Evolutionary conservation across 2,113 vertebrate genomes (phyloP).

Genomic region (Tupaia chinensis): DNA sequence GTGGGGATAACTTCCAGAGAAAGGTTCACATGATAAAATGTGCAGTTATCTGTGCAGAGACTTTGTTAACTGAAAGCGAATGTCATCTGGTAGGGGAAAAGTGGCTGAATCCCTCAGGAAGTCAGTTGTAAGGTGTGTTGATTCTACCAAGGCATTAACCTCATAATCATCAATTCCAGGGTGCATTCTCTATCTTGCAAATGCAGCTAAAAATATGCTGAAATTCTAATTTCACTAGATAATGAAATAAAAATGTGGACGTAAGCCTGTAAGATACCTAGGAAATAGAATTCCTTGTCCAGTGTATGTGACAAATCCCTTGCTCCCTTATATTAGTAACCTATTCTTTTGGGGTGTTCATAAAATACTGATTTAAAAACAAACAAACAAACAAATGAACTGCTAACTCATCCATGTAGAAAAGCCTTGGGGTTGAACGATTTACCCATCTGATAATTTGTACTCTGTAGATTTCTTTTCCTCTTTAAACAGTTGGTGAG

Average conservation of each 20-base stretch:
- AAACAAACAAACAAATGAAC: not conserved
- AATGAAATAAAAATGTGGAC: constrained; percentile 65
- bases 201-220: constrained; percentile 61
- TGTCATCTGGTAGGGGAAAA: not conserved
- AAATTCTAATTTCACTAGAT: constrained; percentile 54
- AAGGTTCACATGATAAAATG: constrained; percentile 6
- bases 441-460: constrained; percentile 41
- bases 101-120: constrained; percentile 34
- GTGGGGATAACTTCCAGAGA: constrained; percentile 28
- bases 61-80: constrained; percentile 67
- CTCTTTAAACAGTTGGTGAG: constrained; percentile 12
- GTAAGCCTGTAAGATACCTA: constrained; percentile 27
- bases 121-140: constrained; percentile 63
- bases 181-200: constrained; percentile 37
- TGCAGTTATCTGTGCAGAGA: constrained; percentile 38
- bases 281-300: constrained; percentile 65
- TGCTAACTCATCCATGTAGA: not conserved
- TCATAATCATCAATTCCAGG: constrained; percentile 46
- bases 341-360: constrained; percentile 37
- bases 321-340: constrained; percentile 53
- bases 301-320: constrained; percentile 6
- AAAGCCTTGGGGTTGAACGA: not conserved
- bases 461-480: not conserved
- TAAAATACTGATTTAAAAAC: constrained; percentile 43
- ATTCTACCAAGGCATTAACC: constrained; percentile 60